Base-by-base conservation (phyloP, 2,113 vertebrate species). In the Ammodytes dubius region DNA sequence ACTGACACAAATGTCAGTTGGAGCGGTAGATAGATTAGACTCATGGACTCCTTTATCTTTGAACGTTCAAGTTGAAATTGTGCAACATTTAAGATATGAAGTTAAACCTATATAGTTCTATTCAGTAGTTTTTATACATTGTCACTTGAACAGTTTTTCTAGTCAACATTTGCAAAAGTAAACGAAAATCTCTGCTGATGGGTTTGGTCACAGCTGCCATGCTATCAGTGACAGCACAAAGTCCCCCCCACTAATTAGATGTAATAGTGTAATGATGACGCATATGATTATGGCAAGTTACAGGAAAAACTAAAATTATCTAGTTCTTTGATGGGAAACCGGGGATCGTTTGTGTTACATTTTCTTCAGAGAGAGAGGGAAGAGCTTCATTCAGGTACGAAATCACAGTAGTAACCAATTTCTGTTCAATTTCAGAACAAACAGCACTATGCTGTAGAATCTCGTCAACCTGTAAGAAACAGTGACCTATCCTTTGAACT, bases 171-270 rank as follows among this genome's bases (percentile, higher is more conserved):
- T 45, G 27, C 43, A 64, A 71, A 52, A 39, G 52, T 60, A 66
- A 49, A 80, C n/a, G 74, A 67, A 59, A 74, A 74, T 81, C 53
- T 83, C 61, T 64, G 79, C 57, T 76, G 73, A 84, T 80, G 65
- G 17, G 7, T 58, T 78, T 73, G 46, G 68, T 79, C 82, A 81
- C 52, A 75, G 79, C 81, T 75, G 79, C 74, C 70, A 74, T 76
- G 61, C 47, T 45, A 69, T 75, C 73, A 66, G 50, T 53, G 79
- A 74, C 54, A 82, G 74, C 61, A 82, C 63, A 71, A 54, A 68
- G 42, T 70, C 47, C 14, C 40, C 54, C 1, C 14, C 64, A 50
- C 74, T 87, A 87, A 89, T 92, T 81, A 77, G 71, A 86, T 53
- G 76, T 72, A 69, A 53, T 35, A 52, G 71, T 83, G 78, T 82